Evolutionary conservation across 1,140 invertebrate genomes (phyloP).

Genomic region (Platyscapa corneri): DNA sequence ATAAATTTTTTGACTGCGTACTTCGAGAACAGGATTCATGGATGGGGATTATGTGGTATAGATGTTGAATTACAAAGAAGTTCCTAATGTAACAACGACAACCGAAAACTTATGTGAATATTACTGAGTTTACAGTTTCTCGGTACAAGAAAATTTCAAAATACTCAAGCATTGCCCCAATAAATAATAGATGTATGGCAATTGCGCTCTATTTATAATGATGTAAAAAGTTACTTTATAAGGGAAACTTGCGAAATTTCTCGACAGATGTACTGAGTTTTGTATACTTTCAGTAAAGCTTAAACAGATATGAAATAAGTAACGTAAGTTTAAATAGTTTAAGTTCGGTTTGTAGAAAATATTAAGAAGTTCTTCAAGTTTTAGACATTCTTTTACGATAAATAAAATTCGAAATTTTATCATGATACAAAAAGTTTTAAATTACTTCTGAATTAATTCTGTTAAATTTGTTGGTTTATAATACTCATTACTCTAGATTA

Average conservation of each 20-base stretch:
- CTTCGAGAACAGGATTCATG: slow-evolving; percentile 20
- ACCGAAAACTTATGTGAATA: neutral
- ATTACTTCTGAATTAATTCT: neutral
- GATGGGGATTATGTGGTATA: neutral
- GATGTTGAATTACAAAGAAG: slow-evolving; percentile 21
- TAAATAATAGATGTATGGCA: slow-evolving; percentile 24
- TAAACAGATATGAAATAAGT: neutral
- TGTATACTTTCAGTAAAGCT: neutral
- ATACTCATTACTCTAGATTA: neutral
- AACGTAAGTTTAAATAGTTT: slow-evolving; percentile 4
- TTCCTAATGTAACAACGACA: neutral
- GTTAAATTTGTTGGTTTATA: neutral
- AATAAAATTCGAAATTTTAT: neutral
- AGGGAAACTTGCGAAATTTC: slow-evolving; percentile 1
- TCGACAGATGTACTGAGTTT: neutral
- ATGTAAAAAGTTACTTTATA: neutral
- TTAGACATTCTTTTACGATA: neutral
- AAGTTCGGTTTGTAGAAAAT: no score
- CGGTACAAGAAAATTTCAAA: slow-evolving; percentile 9
- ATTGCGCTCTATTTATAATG: neutral
- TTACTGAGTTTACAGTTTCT: neutral
- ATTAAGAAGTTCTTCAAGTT: neutral
- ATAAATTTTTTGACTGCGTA: slow-evolving; percentile 37
- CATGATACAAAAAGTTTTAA: neutral
- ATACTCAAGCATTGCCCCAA: neutral